phyloP scores from a whole-genome alignment of 2,888 invertebrate genomes.

The Hypolimnas misippus region DNA sequence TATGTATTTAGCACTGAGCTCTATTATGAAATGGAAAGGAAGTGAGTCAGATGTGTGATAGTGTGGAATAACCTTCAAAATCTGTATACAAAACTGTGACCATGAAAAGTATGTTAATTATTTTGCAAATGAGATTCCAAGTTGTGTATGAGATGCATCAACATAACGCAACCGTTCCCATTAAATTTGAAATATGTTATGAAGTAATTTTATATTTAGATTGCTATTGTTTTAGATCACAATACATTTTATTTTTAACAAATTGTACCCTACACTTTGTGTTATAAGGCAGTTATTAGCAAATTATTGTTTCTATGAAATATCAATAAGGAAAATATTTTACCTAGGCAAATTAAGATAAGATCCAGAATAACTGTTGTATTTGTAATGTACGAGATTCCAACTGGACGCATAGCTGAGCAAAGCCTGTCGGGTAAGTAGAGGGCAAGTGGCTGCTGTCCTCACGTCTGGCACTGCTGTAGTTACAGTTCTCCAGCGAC shows the following conservation, averaged over 20 bases:
- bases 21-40: constrained; percentile 35
- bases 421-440: constrained; percentile 85
- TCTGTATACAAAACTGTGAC: constrained; percentile 48
- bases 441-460: constrained; percentile 77
- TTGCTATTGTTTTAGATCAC: constrained; percentile 10
- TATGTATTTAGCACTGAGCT: constrained; percentile 8
- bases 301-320: neutral
- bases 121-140: constrained; percentile 57
- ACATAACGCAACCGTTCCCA: constrained; percentile 12
- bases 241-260: too few species aligned
- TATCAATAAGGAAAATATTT: constrained; percentile 40
- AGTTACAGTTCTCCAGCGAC: constrained; percentile 90
- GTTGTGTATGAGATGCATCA: constrained; percentile 22
- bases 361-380: constrained; percentile 93
- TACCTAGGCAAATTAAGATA: constrained; percentile 94
- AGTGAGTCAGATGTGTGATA: constrained; percentile 40
- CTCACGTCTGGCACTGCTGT: constrained; percentile 84
- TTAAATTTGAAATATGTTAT: constrained; percentile 14
- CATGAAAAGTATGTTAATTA: constrained; percentile 69
- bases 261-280: neutral
- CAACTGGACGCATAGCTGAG: constrained; percentile 93
- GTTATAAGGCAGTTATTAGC: neutral
- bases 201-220: neutral
- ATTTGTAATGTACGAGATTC: constrained; percentile 96
- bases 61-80: constrained; percentile 51